Evolutionary conservation across 2,888 invertebrate genomes (phyloP), one percentile per base, ranked within the genome.

Genomic region (Lymantria monacha): DNA sequence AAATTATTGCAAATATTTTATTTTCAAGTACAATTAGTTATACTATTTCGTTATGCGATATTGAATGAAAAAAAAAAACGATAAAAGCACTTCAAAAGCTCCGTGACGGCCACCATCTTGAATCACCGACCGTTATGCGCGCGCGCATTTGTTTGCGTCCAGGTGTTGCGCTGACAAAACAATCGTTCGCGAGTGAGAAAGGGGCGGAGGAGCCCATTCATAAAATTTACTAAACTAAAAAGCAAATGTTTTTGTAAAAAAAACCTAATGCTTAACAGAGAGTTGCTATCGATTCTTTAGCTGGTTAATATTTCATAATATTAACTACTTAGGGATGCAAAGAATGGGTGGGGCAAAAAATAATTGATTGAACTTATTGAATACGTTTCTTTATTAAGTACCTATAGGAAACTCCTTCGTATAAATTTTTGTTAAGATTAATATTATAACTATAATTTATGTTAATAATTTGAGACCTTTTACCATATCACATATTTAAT

Each of bases 111-210:
- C 78, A 79, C 83, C 80, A 83, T 85, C 70, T 83, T 85, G 82
- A 68, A 73, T 78, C 66, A 65, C 78, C 76, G 70, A 76, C 82
- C 74, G 82, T 83, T 81, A 69, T 72, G 78, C 76, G 79, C 76
- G 74, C 76, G 71, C 84, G 80, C 83, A 79, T 80, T 84, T 87
- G 85, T 88, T 83, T 80, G 82, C 74, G 72, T 85, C 90, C 90
- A 90, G 89, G 91, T 91, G 91, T 89, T 83, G 76, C 74, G 69
- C 85, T 89, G 88, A 90, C 91, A 90, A 90, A 91, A 91, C 91
- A 91, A 90, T 90, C 85, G 73, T 81, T 76, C 82, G 86, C 75
- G 78, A 74, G 75, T 76, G 80, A 77, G 76, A 86, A 85, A 77
- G 76, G 86, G 85, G 85, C 87, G 88, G 85, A 79, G 85, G 76